Percentiles rank a stretch among this genome's conserved stretches.
Conservation (phyloP, 2,797 vertebrate genomes). For the Xenopus petersii region DNA sequence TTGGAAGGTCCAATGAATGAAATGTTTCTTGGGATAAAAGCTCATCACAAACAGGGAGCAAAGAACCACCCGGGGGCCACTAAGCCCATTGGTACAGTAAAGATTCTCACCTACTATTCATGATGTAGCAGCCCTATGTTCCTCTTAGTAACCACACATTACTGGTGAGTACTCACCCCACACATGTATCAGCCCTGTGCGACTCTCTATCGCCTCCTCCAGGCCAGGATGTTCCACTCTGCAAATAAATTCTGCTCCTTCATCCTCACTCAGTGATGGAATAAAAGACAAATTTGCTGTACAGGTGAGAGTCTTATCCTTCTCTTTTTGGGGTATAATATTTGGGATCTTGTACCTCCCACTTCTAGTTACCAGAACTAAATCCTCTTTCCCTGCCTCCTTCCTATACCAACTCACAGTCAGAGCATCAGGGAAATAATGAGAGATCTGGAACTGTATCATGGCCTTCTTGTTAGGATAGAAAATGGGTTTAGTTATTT, state of each 20-base stretch:
- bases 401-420: slow-evolving; percentile 15
- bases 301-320: not conserved
- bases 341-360: not conserved
- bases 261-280: not conserved
- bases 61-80: no score
- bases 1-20: not conserved
- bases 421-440: not conserved
- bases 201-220: not conserved
- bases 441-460: not conserved
- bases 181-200: not conserved
- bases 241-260: slow-evolving; percentile 16
- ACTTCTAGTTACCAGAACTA: not conserved
- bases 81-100: no score
- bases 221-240: slow-evolving; percentile 7
- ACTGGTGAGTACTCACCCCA: slow-evolving; percentile 10
- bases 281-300: not conserved
- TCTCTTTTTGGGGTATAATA: not conserved
- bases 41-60: not conserved
- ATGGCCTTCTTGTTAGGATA: not conserved
- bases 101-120: no score
- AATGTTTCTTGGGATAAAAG: slow-evolving; percentile 1
- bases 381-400: not conserved
- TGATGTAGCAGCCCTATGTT: no score
- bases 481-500: not conserved
- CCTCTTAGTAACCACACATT: not conserved